phyloP scores from a whole-genome alignment of 2,888 invertebrate genomes.

The Conomelus anceps region DNA sequence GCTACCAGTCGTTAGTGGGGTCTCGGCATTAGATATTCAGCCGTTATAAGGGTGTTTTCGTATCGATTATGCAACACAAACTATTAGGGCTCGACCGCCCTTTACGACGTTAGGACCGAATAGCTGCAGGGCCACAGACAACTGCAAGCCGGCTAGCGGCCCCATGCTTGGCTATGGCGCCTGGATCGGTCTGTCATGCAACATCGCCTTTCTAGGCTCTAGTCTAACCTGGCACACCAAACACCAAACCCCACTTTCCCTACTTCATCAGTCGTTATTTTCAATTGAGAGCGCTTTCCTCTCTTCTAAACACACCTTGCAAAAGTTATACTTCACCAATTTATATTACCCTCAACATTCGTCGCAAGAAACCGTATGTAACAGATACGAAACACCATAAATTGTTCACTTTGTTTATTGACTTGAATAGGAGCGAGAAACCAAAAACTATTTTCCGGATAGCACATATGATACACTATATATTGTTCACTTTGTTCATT shows the following conservation, averaged over 20 bases:
- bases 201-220: not conserved
- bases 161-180: not conserved
- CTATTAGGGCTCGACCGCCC: not conserved
- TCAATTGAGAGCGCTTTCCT: not conserved
- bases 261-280: not conserved
- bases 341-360: not conserved
- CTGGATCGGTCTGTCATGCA: not conserved
- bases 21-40: not conserved
- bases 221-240: not conserved
- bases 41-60: not conserved
- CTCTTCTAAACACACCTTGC: not conserved
- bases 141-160: not conserved
- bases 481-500: not conserved
- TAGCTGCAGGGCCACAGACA: not conserved
- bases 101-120: not conserved
- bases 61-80: not conserved
- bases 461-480: not conserved
- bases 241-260: not conserved
- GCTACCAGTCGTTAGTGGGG: not conserved
- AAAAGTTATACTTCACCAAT: not conserved
- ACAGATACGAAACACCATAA: not conserved
- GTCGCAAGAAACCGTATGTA: not conserved
- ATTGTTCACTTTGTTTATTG: not conserved
- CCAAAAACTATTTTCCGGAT: no score
- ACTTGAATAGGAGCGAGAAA: not conserved